Evolutionary conservation across 2,888 invertebrate genomes (phyloP), one percentile per base, ranked within the genome.

Genomic region (Sesia bembeciformis): DNA sequence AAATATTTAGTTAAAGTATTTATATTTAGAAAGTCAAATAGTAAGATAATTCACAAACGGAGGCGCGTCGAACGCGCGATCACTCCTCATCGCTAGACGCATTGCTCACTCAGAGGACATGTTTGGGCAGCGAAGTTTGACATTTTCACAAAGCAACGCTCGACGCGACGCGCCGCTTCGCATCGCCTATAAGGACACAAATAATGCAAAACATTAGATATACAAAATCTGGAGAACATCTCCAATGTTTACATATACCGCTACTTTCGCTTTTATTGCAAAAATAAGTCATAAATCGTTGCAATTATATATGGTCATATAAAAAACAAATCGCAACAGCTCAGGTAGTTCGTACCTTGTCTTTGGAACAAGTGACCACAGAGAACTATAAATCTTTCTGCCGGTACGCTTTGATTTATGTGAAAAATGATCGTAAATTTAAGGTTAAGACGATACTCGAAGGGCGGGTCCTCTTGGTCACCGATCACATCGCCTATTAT

Each of bases 391-490:
- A 88, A 89, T 88, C 88, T 84, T 77, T 61, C 62, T 67, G 81
- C 75, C 84, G 86, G 82, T 68, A 68, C 69, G 70, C 84, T 87
- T 89, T 89, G 89, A 89, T 89, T 89, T 89, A 89, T 88, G 83
- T 88, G 87, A 87, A 87, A 88, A 88, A 89, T 89, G 84, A 86
- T 73, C 84, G 84, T 86, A 88, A 88, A 88, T 89, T 88, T 81
- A 74, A 85, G 89, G 89, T 87, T 87, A 76, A 73, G 74, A 67
- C 72, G 72, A 72, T 60, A 65, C 62, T 70, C 76, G 63, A 68
- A 75, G 74, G 80, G 77, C 78, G 79, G 77, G 55, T 62, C 60
- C 62, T 62, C 59, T 64, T 39, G 65, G 68, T 68, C 66, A 68
- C 72, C 67, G 68, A 64, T 72, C 66, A 60, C 68, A 68, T 63